Evolutionary conservation across 2,797 vertebrate species (phyloP), one percentile per base, ranked within the genome.

Genomic region (Acipenser transmontanus): DNA sequence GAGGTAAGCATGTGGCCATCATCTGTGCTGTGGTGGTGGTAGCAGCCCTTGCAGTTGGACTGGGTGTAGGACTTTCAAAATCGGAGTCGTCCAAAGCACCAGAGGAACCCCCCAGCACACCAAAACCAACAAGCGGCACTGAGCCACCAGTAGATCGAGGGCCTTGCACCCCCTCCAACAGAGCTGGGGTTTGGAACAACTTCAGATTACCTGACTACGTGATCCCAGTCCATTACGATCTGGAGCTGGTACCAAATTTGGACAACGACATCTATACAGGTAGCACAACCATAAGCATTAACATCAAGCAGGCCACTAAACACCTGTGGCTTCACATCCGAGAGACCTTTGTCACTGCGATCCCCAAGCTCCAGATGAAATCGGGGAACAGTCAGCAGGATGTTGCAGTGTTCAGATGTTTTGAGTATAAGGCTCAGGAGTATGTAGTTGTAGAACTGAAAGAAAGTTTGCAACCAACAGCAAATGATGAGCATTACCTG

Each of bases 281-380:
- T 34, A 89, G 61, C 0, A 94, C 96, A 71, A 81, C 10, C 9
- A 80, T 98, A 74, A 80, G 82, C 4, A 63, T 98, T 65, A 49
- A 57, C 6, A 66, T 98, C 72, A 80, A 13, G 20, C 14, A 61
- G 61, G 0, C 81, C 62, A 94, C 87, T 8, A 80, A 8, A 0
- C 56, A 93, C 74, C 71, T 99, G 72, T 98, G 96, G 96, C 88
- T 99, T 34, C 97, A 99, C 77, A 88, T 97, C 65, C 84, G 94
- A 69, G 93, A 95, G 13, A 95, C 89, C 0, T 90, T 84, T 69
- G 78, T 99, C 74, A 92, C 85, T 3, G 64, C 69, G 8, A 71
- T 72, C 4, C 65, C 72, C 59, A 54, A 63, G 3, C 84, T 92
- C 14, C 4, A 0, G 66, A 72, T 51, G 61, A 68, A 68, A 4